Evolutionary conservation across 1,140 invertebrate species (phyloP).

Genomic region (Drosophila azteca): DNA sequence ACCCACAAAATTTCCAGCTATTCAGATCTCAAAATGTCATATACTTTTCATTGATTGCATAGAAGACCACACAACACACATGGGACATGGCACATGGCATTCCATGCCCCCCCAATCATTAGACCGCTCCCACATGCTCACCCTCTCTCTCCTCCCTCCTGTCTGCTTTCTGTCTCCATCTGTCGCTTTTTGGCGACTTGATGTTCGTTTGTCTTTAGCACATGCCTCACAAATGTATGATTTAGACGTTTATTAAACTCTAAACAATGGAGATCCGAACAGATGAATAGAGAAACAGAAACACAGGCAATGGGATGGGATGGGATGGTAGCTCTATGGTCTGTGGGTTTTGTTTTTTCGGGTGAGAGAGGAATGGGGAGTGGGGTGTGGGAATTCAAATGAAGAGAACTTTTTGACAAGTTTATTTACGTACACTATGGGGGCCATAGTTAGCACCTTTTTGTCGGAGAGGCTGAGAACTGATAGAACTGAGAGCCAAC

Average conservation of each 20-base stretch:
- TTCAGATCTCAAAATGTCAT: background rate
- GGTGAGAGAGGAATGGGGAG: background rate
- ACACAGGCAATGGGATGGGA: too few species aligned
- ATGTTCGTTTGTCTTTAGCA: constrained; percentile 78
- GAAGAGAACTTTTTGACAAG: constrained; percentile 62
- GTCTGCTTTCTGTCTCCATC: background rate
- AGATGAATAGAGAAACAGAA: background rate
- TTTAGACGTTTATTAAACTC: constrained; percentile 76
- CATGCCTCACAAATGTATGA: constrained; percentile 77
- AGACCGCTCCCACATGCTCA: constrained; percentile 28
- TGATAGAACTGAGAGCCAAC: background rate
- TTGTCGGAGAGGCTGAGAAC: background rate
- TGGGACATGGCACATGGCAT: too few species aligned
- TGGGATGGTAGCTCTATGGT: too few species aligned
- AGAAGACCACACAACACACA: constrained; percentile 37
- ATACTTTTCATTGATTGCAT: constrained; percentile 24
- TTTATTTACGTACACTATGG: constrained; percentile 54
- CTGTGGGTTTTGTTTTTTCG: background rate
- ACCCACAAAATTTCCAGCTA: constrained; percentile 20
- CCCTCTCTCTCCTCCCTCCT: background rate
- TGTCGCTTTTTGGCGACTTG: constrained; percentile 32
- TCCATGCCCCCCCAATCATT: constrained; percentile 4
- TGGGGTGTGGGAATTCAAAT: constrained; percentile 69
- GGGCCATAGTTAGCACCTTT: constrained; percentile 62
- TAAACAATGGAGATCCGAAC: constrained; percentile 53